Evolutionary conservation across 2,797 vertebrate species (phyloP).

Genomic region (Protonibea diacanthus): DNA sequence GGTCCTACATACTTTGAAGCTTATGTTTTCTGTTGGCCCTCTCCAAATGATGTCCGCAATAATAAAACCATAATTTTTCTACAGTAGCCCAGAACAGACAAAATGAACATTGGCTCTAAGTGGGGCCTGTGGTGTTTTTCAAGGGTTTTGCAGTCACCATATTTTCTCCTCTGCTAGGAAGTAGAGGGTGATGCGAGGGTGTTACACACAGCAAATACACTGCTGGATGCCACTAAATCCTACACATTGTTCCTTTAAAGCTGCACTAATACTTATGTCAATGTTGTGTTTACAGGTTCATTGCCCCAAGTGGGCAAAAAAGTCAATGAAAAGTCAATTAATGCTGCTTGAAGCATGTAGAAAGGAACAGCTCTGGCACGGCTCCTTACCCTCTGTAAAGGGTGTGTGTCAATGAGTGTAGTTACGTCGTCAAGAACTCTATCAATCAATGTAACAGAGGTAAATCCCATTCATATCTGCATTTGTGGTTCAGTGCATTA

Average conservation of each 20-base stretch:
- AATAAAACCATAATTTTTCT: too few species aligned
- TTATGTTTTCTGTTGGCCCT: too few species aligned
- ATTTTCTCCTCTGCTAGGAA: too few species aligned
- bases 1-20: neutral
- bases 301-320: slow-evolving; percentile 24
- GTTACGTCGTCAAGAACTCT: neutral
- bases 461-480: neutral
- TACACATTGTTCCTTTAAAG: neutral
- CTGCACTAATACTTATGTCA: neutral
- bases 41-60: too few species aligned
- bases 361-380: neutral
- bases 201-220: too few species aligned
- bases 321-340: neutral
- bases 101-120: too few species aligned
- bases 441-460: neutral
- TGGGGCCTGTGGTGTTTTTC: too few species aligned
- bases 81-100: too few species aligned
- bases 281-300: neutral
- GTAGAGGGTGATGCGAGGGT: too few species aligned
- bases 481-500: slow-evolving; percentile 1
- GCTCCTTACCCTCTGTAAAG: neutral
- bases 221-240: too few species aligned
- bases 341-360: neutral
- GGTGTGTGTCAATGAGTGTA: neutral
- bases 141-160: too few species aligned